A percentile compares a stretch with the other conserved stretches of the same genome.
Evolutionary conservation across 2,888 invertebrate species (phyloP).

Genomic region (Hypomecis punctinalis): DNA sequence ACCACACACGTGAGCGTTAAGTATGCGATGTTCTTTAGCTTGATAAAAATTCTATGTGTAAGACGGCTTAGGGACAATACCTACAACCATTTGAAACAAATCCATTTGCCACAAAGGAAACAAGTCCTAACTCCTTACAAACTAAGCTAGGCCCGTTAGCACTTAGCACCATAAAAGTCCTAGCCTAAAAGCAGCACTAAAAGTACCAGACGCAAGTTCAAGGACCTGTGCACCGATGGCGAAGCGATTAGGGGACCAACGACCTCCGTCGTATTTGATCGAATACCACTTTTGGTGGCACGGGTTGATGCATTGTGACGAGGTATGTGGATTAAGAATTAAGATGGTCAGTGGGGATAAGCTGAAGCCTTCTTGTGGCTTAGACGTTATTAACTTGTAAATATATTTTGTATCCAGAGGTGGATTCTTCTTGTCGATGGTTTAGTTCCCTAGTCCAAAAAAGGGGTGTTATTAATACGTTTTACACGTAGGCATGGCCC

Average conservation of each 20-base stretch:
- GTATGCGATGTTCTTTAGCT: too few species aligned
- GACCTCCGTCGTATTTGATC: constrained; percentile 59
- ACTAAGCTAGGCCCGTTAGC: constrained; percentile 38
- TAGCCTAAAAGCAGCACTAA: constrained; percentile 23
- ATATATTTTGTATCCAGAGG: not conserved
- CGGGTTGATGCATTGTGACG: constrained; percentile 40
- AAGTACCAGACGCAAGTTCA: constrained; percentile 46
- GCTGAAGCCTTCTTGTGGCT: not conserved
- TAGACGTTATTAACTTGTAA: not conserved
- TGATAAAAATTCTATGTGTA: not conserved
- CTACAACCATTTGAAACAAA: not conserved
- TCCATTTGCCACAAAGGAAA: not conserved
- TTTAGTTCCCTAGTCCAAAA: too few species aligned
- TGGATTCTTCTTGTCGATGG: not conserved
- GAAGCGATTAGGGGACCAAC: constrained; percentile 73
- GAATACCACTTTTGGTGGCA: constrained; percentile 47
- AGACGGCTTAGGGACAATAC: not conserved
- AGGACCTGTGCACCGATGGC: constrained; percentile 57
- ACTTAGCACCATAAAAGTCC: constrained; percentile 40
- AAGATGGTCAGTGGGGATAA: constrained; percentile 20
- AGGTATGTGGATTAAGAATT: constrained; percentile 10
- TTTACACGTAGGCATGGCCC: too few species aligned
- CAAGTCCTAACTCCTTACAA: not conserved
- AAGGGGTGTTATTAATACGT: too few species aligned
- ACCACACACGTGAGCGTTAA: too few species aligned